Percentiles rank a stretch among this genome's conserved stretches.
These are phyloP conservation scores for Zaprionus nigranus DNA, from an alignment of 1,140 invertebrate species.

Conservation along the genomic window DNA sequence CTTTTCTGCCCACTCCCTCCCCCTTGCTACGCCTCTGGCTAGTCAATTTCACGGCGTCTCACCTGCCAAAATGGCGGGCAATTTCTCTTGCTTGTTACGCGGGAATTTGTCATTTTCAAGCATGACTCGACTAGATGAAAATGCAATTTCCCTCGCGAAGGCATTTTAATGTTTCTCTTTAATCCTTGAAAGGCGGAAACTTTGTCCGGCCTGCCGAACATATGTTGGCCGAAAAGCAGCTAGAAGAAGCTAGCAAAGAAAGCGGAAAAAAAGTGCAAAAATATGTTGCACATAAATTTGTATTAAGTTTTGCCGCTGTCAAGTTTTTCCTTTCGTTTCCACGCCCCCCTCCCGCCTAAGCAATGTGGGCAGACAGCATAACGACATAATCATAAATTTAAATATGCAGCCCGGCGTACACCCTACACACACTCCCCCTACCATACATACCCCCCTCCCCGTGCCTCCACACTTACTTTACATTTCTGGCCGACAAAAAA, in stretches of 20 bases:
- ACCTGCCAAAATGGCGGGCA: conserved; percentile 68
- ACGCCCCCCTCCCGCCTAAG: too few species aligned
- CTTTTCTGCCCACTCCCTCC: not conserved
- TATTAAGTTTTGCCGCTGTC: conserved; percentile 82
- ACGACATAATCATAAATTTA: conserved; percentile 84
- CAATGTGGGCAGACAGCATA: conserved; percentile 77
- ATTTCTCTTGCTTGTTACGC: conserved; percentile 77
- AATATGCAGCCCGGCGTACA: conserved; percentile 72
- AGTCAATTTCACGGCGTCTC: conserved; percentile 78
- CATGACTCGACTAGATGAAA: conserved; percentile 56
- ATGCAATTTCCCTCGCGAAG: conserved; percentile 66
- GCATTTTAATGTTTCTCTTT: conserved; percentile 72
- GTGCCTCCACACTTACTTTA: conserved; percentile 40
- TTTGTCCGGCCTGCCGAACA: conserved; percentile 41
- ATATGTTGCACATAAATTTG: conserved; percentile 82
- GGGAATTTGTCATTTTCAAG: conserved; percentile 76
- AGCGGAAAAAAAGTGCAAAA: conserved; percentile 73
- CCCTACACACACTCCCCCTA: not conserved
- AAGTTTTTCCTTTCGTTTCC: conserved; percentile 72
- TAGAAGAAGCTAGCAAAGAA: not conserved
- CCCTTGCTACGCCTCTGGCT: not conserved
- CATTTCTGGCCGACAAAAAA: conserved; percentile 51
- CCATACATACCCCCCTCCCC: not conserved
- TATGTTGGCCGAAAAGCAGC: conserved; percentile 40
- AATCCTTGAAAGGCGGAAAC: conserved; percentile 15